A percentile compares a stretch with the other conserved stretches of the same genome.
Evolutionary conservation across 1,140 invertebrate genomes (phyloP).

Genomic region (Procambarus virginalis): DNA sequence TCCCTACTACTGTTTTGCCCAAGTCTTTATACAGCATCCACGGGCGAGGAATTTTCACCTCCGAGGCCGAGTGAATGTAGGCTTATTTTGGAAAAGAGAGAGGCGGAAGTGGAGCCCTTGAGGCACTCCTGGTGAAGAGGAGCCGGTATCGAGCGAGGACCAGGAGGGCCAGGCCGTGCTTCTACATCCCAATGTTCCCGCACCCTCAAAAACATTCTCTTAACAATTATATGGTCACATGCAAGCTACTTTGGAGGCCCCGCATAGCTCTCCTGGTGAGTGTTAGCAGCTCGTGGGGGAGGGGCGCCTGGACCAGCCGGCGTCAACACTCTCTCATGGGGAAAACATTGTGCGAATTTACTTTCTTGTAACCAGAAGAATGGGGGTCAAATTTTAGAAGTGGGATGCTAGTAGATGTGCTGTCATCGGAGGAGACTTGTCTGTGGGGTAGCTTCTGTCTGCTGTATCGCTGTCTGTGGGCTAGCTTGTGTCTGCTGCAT

Average conservation of each 20-base stretch:
- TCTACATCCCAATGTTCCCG: slow-evolving; percentile 3
- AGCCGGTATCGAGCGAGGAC: slow-evolving; percentile 40
- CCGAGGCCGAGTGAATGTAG: slow-evolving; percentile 2
- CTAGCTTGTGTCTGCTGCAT: too few relatives aligned
- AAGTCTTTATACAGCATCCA: neutral
- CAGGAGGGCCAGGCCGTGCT: neutral
- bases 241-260: neutral
- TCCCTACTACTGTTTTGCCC: slow-evolving; percentile 12
- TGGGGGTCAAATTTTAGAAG: neutral
- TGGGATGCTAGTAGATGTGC: neutral
- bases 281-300: neutral
- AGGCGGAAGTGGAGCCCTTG: slow-evolving; percentile 49
- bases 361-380: neutral
- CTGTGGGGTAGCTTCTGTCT: too few relatives aligned
- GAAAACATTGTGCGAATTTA: neutral
- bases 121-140: slow-evolving; percentile 57
- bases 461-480: too few relatives aligned
- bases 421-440: too few relatives aligned
- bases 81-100: slow-evolving; percentile 44
- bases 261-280: neutral
- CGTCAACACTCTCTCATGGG: neutral
- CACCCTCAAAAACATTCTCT: slow-evolving; percentile 16
- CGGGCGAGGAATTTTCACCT: slow-evolving; percentile 47
- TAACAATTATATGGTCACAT: neutral
- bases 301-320: neutral